Evolutionary conservation across 2,888 invertebrate species (phyloP).

Genomic region (Drosophila merina): DNA sequence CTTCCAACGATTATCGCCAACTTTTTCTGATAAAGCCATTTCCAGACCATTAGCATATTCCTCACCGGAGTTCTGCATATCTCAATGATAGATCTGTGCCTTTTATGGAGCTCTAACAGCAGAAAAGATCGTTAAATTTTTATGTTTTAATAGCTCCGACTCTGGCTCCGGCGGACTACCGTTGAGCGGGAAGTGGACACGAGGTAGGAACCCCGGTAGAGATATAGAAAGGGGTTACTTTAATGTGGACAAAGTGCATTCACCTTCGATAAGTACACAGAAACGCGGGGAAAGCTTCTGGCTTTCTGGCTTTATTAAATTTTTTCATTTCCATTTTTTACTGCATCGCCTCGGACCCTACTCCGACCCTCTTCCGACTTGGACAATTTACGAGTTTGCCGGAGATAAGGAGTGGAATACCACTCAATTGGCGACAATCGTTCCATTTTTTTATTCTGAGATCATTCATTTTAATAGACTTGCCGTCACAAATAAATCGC

Average conservation of each 20-base stretch:
- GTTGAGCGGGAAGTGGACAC: no score
- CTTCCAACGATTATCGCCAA: background rate
- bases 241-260: slow-evolving; percentile 51
- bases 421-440: slow-evolving; percentile 68
- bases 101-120: slow-evolving; percentile 20
- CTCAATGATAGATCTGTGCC: slow-evolving; percentile 17
- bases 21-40: slow-evolving; percentile 21
- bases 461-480: slow-evolving; percentile 72
- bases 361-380: background rate
- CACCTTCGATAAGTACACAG: slow-evolving; percentile 47
- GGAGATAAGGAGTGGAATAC: slow-evolving; percentile 51
- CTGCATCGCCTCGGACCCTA: background rate
- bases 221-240: background rate
- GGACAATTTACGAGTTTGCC: slow-evolving; percentile 22
- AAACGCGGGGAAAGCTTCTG: slow-evolving; percentile 16
- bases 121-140: slow-evolving; percentile 22
- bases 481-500: slow-evolving; percentile 1
- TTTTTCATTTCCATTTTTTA: slow-evolving; percentile 22
- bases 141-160: slow-evolving; percentile 9
- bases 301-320: slow-evolving; percentile 26
- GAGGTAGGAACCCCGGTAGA: background rate
- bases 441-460: slow-evolving; percentile 64
- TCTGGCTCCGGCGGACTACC: slow-evolving; percentile 9
- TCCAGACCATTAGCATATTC: slow-evolving; percentile 26
- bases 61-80: slow-evolving; percentile 11